Conservation (phyloP, 2,113 vertebrate genomes). For the Neolamprologus sp. region DNA sequence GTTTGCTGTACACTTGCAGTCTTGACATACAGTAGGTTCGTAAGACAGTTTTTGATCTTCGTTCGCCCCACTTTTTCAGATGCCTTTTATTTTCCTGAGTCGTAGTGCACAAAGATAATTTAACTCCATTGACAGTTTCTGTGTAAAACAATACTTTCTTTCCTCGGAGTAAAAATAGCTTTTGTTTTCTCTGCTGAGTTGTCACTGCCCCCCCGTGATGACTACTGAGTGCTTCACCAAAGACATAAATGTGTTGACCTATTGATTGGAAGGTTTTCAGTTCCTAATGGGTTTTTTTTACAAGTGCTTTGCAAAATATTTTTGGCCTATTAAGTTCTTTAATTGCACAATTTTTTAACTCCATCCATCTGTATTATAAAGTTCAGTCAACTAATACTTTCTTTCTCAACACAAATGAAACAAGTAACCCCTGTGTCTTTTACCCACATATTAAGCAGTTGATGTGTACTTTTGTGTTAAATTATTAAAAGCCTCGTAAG, state of each 20-base stretch:
- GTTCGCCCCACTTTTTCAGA: background rate
- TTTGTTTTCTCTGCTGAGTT: background rate
- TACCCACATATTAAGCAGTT: background rate
- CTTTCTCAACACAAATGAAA: background rate
- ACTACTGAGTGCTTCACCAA: constrained; percentile 14
- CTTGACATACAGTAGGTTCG: background rate
- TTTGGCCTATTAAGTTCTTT: background rate
- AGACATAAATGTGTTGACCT: constrained; percentile 13
- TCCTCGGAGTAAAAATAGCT: constrained; percentile 18
- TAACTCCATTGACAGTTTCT: background rate
- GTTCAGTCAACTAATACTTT: background rate
- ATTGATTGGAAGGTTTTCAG: constrained; percentile 41
- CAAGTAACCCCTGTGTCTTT: background rate
- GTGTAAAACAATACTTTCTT: constrained; percentile 35
- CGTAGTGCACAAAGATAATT: background rate
- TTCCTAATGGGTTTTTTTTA: background rate
- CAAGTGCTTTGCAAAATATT: constrained; percentile 17
- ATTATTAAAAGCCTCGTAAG: background rate
- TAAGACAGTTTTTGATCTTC: background rate
- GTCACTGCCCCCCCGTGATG: background rate
- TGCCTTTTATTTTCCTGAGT: background rate
- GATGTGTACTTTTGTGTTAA: background rate
- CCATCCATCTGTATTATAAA: background rate
- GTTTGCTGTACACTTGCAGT: background rate
- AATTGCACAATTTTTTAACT: background rate